Conservation (phyloP, 2,797 vertebrate genomes). For the Acipenser transmontanus region DNA sequence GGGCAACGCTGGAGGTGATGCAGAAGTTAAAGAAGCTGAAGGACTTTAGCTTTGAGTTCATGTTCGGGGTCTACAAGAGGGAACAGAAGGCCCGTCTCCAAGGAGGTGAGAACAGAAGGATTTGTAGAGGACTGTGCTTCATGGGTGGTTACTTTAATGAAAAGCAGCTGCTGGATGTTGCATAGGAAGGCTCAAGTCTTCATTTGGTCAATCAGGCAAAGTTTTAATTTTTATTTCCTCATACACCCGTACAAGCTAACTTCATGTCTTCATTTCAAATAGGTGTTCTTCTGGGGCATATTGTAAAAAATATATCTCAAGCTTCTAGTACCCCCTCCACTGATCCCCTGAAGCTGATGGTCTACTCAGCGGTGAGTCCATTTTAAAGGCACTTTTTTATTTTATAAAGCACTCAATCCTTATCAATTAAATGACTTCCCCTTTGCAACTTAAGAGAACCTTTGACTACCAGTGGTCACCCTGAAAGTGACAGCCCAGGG, state of each 20-base stretch:
- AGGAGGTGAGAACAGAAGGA: constrained; percentile 53
- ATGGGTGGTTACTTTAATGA: constrained; percentile 3
- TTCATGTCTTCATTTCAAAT: constrained; percentile 11
- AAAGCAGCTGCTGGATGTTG: not conserved
- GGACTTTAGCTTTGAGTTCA: constrained; percentile 75
- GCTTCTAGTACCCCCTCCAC: constrained; percentile 47
- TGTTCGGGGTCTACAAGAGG: constrained; percentile 55
- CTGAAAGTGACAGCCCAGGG: too few relatives aligned
- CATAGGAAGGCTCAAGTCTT: not conserved
- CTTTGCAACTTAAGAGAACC: too few relatives aligned
- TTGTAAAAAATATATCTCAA: constrained; percentile 75
- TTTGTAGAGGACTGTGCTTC: not conserved
- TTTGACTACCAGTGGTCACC: too few relatives aligned
- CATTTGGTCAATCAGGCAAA: not conserved
- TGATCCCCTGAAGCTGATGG: constrained; percentile 68
- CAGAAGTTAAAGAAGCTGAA: constrained; percentile 63
- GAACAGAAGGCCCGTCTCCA: constrained; percentile 62
- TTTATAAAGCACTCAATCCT: too few relatives aligned
- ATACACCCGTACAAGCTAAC: not conserved
- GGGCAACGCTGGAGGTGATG: constrained; percentile 77
- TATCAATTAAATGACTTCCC: too few relatives aligned
- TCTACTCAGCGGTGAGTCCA: constrained; percentile 82
- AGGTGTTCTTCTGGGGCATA: constrained; percentile 84
- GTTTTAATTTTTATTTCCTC: not conserved
- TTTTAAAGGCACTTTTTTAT: too few relatives aligned